These are phyloP conservation scores for Apeira syringaria DNA, from an alignment of 2,888 invertebrate genomes.

Conservation along the genomic window DNA sequence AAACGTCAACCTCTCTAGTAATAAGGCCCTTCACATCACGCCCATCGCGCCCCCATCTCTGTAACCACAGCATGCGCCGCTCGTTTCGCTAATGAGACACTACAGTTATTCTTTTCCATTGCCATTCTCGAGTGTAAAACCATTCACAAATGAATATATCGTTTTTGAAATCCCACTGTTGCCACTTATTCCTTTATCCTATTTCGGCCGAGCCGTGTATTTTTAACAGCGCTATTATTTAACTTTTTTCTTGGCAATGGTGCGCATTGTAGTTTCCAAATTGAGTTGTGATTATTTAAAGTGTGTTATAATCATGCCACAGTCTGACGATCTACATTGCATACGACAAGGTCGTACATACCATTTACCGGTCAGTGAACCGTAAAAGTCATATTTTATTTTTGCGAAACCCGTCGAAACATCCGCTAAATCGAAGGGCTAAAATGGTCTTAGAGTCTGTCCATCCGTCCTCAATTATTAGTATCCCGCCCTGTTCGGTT, in stretches of 20 bases:
- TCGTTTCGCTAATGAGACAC: conserved; percentile 58
- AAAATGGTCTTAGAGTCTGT: conserved; percentile 39
- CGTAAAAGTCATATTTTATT: conserved; percentile 47
- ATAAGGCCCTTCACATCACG: conserved; percentile 43
- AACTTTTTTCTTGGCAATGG: neutral
- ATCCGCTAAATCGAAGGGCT: conserved; percentile 59
- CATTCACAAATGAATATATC: conserved; percentile 21
- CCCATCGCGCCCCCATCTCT: conserved; percentile 37
- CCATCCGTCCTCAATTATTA: conserved; percentile 54
- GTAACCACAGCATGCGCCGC: conserved; percentile 46
- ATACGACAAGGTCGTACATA: conserved; percentile 40
- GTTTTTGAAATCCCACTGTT: conserved; percentile 13
- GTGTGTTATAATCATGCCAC: neutral
- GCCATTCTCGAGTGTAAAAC: conserved; percentile 34
- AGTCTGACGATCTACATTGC: conserved; percentile 20
- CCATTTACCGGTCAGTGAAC: conserved; percentile 50
- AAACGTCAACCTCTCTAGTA: conserved; percentile 33
- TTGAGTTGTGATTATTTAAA: neutral
- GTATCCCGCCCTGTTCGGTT: conserved; percentile 58
- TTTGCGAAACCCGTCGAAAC: conserved; percentile 53
- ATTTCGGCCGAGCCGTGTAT: conserved; percentile 1
- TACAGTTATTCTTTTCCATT: conserved; percentile 46
- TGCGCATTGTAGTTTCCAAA: neutral
- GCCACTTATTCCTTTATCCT: conserved; percentile 10
- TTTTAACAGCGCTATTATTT: neutral